A percentile compares a stretch with the other conserved stretches of the same genome.
Conservation (phyloP, 35 echinoderm and acorn worm species). For the Diadema setosum region DNA sequence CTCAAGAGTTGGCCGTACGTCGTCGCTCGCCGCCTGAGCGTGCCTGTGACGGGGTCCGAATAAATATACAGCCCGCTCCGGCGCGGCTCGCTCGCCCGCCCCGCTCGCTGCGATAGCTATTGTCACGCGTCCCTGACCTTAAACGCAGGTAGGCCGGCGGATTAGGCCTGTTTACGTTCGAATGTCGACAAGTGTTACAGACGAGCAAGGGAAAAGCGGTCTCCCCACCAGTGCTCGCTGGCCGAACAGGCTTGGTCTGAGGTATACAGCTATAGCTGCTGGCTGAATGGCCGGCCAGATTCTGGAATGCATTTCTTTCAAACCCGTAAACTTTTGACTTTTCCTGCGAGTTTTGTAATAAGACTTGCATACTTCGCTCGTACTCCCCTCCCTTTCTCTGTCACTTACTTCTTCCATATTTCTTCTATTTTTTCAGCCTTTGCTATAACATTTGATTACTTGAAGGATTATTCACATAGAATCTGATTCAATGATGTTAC, state of each 20-base stretch:
- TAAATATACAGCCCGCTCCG: slow-evolving; percentile 2
- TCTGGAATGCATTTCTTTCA: too few relatives aligned
- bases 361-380: too few relatives aligned
- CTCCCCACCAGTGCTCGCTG: too few relatives aligned
- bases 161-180: slow-evolving; percentile 10
- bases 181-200: slow-evolving; percentile 17
- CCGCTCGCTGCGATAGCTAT: background rate
- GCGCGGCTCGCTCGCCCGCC: background rate
- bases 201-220: background rate
- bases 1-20: background rate
- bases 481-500: too few relatives aligned
- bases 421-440: background rate
- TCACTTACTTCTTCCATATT: background rate
- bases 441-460: too few relatives aligned
- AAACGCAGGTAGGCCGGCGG: background rate
- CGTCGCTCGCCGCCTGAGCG: background rate
- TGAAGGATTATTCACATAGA: too few relatives aligned
- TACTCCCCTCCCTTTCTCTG: background rate
- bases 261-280: too few relatives aligned
- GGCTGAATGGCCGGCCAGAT: too few relatives aligned
- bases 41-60: background rate
- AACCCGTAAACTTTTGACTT: too few relatives aligned
- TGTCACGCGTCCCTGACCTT: background rate
- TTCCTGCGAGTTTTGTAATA: too few relatives aligned
- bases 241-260: too few relatives aligned